phyloP scores from a whole-genome alignment of 1,140 invertebrate genomes.

The Ooceraea biroi region DNA sequence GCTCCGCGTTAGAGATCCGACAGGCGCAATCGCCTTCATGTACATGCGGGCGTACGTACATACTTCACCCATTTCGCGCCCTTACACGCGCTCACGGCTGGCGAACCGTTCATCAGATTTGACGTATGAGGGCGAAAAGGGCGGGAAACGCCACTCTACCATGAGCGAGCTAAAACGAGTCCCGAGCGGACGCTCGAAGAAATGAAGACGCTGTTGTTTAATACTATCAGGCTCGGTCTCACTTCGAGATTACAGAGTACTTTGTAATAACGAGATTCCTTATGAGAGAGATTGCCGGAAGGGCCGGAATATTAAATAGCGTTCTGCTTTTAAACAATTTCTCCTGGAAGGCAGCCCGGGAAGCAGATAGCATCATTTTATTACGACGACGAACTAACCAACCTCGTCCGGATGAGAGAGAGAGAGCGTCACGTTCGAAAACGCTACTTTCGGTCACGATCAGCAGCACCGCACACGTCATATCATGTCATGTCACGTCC shows the following conservation, averaged over 20 bases:
- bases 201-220: conserved; percentile 12
- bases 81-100: not conserved
- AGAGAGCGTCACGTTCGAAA: not conserved
- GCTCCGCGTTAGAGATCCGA: conserved; percentile 16
- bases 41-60: not conserved
- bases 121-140: not conserved
- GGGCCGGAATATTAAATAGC: conserved; percentile 26
- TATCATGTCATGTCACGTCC: not conserved
- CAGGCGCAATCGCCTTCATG: conserved; percentile 14
- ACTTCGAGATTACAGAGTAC: conserved; percentile 10
- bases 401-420: not conserved
- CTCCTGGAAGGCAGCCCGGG: not conserved
- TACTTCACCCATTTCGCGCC: not conserved
- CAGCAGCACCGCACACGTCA: not conserved
- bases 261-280: conserved; percentile 28
- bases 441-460: not conserved
- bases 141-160: not conserved
- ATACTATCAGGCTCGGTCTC: conserved; percentile 18
- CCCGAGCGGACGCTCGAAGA: not conserved
- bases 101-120: conserved; percentile 11
- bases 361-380: conserved; percentile 1
- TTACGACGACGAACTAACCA: not conserved
- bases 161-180: conserved; percentile 28
- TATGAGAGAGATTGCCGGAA: conserved; percentile 11
- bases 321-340: conserved; percentile 10